A percentile compares a stretch with the other conserved stretches of the same genome.
These are phyloP conservation scores for Anas flavirostris DNA, from an alignment of 2,797 vertebrate genomes.

Conservation along the genomic window DNA sequence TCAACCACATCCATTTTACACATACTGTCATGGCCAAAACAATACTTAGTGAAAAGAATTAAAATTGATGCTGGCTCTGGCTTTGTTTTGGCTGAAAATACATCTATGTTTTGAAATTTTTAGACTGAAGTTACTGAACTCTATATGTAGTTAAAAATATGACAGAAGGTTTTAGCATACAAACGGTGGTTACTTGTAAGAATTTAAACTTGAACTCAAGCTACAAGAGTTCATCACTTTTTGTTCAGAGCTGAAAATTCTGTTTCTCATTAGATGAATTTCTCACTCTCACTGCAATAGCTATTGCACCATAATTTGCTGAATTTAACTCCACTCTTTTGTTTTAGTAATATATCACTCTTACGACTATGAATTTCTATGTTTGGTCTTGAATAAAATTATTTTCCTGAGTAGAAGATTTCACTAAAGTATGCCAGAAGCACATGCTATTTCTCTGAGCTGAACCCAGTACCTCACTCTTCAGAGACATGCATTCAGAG, in stretches of 20 bases:
- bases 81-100: not conserved
- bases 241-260: not conserved
- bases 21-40: not conserved
- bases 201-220: not conserved
- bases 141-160: not conserved
- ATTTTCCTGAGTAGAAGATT: not conserved
- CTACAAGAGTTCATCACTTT: not conserved
- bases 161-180: not conserved
- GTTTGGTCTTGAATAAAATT: not conserved
- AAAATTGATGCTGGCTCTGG: slow-evolving; percentile 1
- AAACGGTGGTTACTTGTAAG: not conserved
- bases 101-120: not conserved
- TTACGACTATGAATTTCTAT: not conserved
- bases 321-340: not conserved
- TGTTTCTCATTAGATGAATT: not conserved
- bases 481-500: not conserved
- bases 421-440: not conserved
- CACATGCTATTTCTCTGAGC: not conserved
- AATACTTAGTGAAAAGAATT: not conserved
- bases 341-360: not conserved
- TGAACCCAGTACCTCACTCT: not conserved
- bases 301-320: not conserved
- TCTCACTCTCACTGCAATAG: not conserved
- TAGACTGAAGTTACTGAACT: not conserved
- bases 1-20: not conserved